These are phyloP conservation scores for Idaea aversata DNA, from an alignment of 2,888 invertebrate genomes.

Conservation along the genomic window DNA sequence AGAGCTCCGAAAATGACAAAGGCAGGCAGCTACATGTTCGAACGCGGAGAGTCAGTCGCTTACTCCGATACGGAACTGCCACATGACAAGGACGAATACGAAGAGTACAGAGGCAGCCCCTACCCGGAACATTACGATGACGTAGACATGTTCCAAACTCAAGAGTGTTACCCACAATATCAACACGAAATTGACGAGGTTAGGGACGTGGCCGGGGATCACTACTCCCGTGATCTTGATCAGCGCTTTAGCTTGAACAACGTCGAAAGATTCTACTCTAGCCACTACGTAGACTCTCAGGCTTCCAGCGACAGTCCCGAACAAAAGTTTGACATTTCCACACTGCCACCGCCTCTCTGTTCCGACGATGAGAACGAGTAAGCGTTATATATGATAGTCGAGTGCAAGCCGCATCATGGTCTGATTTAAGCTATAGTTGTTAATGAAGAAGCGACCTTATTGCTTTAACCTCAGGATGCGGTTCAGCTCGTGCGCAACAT, in stretches of 20 bases:
- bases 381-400: constrained; percentile 21
- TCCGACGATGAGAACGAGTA: constrained; percentile 86
- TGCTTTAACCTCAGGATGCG: not conserved
- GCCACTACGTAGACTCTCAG: constrained; percentile 81
- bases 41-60: constrained; percentile 68
- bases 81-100: constrained; percentile 69
- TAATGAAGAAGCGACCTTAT: constrained; percentile 5
- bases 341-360: constrained; percentile 88
- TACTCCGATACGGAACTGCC: constrained; percentile 71
- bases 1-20: constrained; percentile 71
- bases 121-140: constrained; percentile 74
- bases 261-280: constrained; percentile 72
- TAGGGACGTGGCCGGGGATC: constrained; percentile 42
- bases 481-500: constrained; percentile 8
- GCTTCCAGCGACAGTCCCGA: constrained; percentile 85
- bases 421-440: constrained; percentile 2
- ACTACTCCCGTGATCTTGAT: constrained; percentile 65
- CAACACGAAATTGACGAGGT: constrained; percentile 51
- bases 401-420: constrained; percentile 17
- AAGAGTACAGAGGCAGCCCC: constrained; percentile 69
- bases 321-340: constrained; percentile 86
- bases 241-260: constrained; percentile 75
- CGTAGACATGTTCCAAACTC: constrained; percentile 69
- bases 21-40: constrained; percentile 65
- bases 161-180: constrained; percentile 73